phyloP scores from a whole-genome alignment of 2,113 vertebrate genomes.

The Perca fluviatilis region DNA sequence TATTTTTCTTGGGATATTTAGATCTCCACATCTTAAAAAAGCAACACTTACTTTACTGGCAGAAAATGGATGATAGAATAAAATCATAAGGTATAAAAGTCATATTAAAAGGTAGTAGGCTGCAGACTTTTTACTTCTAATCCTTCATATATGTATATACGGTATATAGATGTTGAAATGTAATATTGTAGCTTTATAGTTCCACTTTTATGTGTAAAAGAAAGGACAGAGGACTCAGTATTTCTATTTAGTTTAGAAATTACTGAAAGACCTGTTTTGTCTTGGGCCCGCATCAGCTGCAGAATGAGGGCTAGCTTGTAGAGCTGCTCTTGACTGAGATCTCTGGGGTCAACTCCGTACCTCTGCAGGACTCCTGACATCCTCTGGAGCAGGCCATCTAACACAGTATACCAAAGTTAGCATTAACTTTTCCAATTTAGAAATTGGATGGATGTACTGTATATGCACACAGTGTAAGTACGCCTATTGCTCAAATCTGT shows the following conservation, averaged over 20 bases:
- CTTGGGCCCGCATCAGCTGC: slow-evolving; percentile 84
- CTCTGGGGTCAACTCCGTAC: slow-evolving; percentile 87
- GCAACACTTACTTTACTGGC: neutral
- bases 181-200: neutral
- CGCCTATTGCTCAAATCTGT: neutral
- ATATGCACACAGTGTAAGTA: neutral
- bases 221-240: neutral
- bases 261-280: slow-evolving; percentile 53
- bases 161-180: neutral
- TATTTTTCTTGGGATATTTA: neutral
- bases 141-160: neutral
- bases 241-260: neutral
- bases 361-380: slow-evolving; percentile 86
- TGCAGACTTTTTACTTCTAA: neutral
- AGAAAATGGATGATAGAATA: neutral
- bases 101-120: neutral
- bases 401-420: neutral
- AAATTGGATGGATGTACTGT: neutral
- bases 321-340: slow-evolving; percentile 91
- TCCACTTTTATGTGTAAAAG: neutral
- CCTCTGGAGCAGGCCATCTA: slow-evolving; percentile 85
- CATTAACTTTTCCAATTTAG: neutral
- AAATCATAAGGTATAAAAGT: neutral
- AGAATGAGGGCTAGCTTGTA: slow-evolving; percentile 88
- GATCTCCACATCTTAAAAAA: neutral